phyloP scores from a whole-genome alignment of 2,113 vertebrate genomes.

The Alligator mississippiensis region DNA sequence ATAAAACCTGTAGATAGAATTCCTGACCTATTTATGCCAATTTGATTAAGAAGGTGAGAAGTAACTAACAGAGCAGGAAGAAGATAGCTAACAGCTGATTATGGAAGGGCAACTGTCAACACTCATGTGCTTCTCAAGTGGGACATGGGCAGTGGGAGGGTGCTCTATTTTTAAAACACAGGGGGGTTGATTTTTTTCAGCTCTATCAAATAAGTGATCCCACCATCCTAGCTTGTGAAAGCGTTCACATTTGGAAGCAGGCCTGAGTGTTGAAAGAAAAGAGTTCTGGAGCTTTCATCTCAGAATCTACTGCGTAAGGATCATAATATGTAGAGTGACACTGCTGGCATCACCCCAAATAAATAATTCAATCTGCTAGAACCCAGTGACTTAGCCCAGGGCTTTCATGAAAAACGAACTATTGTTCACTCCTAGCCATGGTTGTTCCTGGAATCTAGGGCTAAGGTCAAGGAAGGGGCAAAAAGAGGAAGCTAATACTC shows the following conservation, averaged over 20 bases:
- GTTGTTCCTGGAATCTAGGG: neutral
- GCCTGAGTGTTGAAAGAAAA: neutral
- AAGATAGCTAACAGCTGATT: constrained; percentile 49
- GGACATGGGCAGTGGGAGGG: neutral
- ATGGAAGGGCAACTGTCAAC: neutral
- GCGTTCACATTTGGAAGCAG: neutral
- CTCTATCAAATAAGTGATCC: constrained; percentile 13
- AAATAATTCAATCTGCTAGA: neutral
- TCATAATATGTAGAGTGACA: neutral
- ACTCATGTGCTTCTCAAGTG: neutral
- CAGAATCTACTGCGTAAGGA: neutral
- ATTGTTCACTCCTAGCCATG: neutral
- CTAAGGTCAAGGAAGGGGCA: constrained; percentile 3
- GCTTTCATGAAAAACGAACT: neutral
- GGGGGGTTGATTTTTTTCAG: no score
- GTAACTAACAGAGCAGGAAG: neutral
- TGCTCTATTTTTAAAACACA: constrained; percentile 6
- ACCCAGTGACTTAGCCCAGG: neutral
- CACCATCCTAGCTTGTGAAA: constrained; percentile 1
- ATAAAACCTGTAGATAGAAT: constrained; percentile 29
- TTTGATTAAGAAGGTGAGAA: constrained; percentile 68
- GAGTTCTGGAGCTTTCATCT: neutral
- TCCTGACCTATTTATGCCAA: constrained; percentile 48
- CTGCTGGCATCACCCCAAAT: neutral
- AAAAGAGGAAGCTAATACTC: neutral